Percentiles rank a stretch among this genome's conserved stretches.
Evolutionary conservation across 2,797 vertebrate genomes (phyloP).

Genomic region (Bradypodion ventrale): DNA sequence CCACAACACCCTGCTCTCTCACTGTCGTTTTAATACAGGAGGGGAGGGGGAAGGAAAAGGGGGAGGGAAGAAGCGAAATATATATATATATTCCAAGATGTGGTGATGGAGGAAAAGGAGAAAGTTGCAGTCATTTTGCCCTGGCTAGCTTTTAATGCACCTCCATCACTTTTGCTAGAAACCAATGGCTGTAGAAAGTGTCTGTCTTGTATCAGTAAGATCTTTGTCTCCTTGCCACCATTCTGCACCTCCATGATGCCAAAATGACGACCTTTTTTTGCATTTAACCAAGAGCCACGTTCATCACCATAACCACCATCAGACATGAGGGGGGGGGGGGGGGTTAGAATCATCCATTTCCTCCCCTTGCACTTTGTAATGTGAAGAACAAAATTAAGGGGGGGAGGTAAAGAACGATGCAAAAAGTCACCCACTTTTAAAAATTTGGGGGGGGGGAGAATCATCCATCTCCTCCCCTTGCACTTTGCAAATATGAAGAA

Average conservation of each 20-base stretch:
- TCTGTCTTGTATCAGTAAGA: constrained; percentile 50
- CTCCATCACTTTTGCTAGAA: constrained; percentile 66
- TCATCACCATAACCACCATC: constrained; percentile 54
- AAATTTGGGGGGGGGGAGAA: too few relatives aligned
- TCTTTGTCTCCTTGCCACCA: constrained; percentile 50
- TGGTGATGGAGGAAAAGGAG: constrained; percentile 71
- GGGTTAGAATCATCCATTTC: constrained; percentile 17
- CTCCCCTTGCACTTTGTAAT: constrained; percentile 19
- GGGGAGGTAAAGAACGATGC: neutral
- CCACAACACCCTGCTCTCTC: constrained; percentile 75
- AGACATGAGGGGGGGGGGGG: neutral
- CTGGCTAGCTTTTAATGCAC: constrained; percentile 63
- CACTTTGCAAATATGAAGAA: too few relatives aligned
- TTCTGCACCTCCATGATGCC: constrained; percentile 69
- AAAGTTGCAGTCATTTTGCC: constrained; percentile 79
- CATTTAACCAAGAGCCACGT: constrained; percentile 61
- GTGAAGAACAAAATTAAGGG: neutral
- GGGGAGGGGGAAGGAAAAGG: constrained; percentile 71
- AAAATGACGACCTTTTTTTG: constrained; percentile 65
- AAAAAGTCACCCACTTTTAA: too few relatives aligned
- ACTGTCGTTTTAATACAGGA: constrained; percentile 71
- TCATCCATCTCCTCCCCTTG: too few relatives aligned
- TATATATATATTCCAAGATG: constrained; percentile 69
- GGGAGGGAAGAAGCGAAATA: constrained; percentile 67
- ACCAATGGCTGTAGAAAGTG: constrained; percentile 44